These are phyloP conservation scores for Paracanthobrama guichenoti DNA, from an alignment of 2,113 vertebrate species.

Conservation along the genomic window DNA sequence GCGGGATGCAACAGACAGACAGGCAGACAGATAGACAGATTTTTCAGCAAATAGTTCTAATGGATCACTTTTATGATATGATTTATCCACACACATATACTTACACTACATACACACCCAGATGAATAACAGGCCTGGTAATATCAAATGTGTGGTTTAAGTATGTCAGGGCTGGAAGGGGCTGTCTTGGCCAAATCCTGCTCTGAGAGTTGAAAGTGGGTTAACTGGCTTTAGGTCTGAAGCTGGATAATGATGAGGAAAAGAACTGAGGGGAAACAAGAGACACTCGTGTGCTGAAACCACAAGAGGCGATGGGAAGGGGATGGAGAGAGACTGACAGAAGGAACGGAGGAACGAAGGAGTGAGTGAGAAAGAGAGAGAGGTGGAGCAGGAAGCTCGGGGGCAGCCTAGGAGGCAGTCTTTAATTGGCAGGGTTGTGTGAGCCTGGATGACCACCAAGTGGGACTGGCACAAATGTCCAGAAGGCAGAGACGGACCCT, in stretches of 20 bases:
- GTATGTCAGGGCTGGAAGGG: slow-evolving; percentile 49
- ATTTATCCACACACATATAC: not conserved
- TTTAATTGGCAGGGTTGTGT: slow-evolving; percentile 74
- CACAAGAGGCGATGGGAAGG: slow-evolving; percentile 38
- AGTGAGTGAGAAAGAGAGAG: slow-evolving; percentile 37
- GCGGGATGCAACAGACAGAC: not conserved
- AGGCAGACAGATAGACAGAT: not conserved
- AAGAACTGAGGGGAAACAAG: slow-evolving; percentile 43
- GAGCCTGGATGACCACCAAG: slow-evolving; percentile 71
- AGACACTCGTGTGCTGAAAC: slow-evolving; percentile 24
- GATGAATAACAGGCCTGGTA: slow-evolving; percentile 22
- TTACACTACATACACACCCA: not conserved
- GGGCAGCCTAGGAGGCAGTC: slow-evolving; percentile 66
- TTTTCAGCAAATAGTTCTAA: not conserved
- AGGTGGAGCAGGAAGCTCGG: slow-evolving; percentile 52
- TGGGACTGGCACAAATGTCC: slow-evolving; percentile 64
- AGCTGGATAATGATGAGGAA: slow-evolving; percentile 33
- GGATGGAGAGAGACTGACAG: slow-evolving; percentile 60
- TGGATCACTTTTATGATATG: not conserved
- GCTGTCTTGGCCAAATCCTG: slow-evolving; percentile 52
- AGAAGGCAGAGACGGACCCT: slow-evolving; percentile 65
- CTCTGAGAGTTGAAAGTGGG: slow-evolving; percentile 51
- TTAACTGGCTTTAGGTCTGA: slow-evolving; percentile 54
- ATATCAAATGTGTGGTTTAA: slow-evolving; percentile 21
- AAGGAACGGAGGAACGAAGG: slow-evolving; percentile 17